phyloP scores from a whole-genome alignment of 2,113 vertebrate species.

The Lepus americanus region DNA sequence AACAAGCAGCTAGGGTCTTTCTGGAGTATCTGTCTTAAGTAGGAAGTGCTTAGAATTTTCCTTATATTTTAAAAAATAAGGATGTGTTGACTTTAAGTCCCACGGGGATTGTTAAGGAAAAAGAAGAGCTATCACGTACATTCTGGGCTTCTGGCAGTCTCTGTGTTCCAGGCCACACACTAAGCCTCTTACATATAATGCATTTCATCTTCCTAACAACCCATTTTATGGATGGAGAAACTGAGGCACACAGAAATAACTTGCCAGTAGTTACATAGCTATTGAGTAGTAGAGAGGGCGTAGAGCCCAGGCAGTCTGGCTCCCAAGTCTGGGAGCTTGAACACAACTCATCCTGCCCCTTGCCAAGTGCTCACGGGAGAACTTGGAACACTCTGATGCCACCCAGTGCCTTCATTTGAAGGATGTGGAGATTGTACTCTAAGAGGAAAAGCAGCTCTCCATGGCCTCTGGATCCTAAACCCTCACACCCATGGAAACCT shows the following conservation, averaged over 20 bases:
- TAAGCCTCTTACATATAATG: not conserved
- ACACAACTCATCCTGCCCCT: not conserved
- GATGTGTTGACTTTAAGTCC: not conserved
- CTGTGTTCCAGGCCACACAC: not conserved
- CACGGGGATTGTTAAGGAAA: not conserved
- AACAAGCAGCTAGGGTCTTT: not conserved
- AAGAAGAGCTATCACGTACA: not conserved
- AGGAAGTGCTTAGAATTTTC: not conserved
- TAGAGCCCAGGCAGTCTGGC: not conserved
- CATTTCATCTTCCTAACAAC: not conserved
- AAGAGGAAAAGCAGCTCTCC: not conserved
- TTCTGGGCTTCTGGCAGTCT: not conserved
- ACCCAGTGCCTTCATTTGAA: not conserved
- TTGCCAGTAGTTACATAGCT: not conserved
- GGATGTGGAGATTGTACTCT: not conserved
- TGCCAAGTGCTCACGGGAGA: not conserved
- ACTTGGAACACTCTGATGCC: not conserved
- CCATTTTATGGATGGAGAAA: not conserved
- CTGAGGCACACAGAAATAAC: not conserved
- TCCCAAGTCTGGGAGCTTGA: not conserved
- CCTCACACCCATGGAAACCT: not conserved
- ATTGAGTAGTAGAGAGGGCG: not conserved
- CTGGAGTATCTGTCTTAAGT: not conserved
- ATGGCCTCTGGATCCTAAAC: not conserved
- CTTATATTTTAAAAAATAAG: not conserved